A percentile compares a stretch with the other conserved stretches of the same genome.
Evolutionary conservation across 2,888 invertebrate species (phyloP).

Genomic region (Arrhopalites spinosus): DNA sequence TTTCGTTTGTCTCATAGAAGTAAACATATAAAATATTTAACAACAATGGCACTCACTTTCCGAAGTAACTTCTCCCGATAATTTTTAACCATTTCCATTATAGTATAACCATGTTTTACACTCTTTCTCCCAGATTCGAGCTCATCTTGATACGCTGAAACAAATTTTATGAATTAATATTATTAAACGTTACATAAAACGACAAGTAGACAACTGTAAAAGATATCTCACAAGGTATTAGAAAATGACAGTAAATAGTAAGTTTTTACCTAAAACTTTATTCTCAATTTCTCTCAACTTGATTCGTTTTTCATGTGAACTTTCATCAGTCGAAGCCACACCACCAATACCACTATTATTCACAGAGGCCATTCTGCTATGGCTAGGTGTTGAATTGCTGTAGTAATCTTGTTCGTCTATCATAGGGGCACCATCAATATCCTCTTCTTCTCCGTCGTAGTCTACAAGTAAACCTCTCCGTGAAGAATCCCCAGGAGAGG

Average conservation of each 20-base stretch:
- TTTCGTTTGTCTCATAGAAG: too few relatives aligned
- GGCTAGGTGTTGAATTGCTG: slow-evolving; percentile 10
- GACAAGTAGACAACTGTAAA: too few relatives aligned
- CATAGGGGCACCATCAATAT: slow-evolving; percentile 60
- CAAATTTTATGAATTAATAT: too few relatives aligned
- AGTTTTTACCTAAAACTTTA: slow-evolving; percentile 87
- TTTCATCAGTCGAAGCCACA: slow-evolving; percentile 60
- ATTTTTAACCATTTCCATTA: slow-evolving; percentile 84
- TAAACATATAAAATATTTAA: not conserved
- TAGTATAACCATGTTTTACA: slow-evolving; percentile 73
- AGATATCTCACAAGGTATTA: too few relatives aligned
- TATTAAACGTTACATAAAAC: too few relatives aligned
- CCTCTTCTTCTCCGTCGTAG: slow-evolving; percentile 61
- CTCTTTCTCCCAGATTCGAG: slow-evolving; percentile 81
- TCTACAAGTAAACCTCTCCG: slow-evolving; percentile 56
- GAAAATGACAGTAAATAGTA: too few relatives aligned
- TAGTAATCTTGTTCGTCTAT: slow-evolving; percentile 56
- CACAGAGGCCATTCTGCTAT: not conserved
- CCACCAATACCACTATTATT: not conserved
- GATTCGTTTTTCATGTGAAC: slow-evolving; percentile 72
- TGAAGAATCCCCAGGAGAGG: slow-evolving; percentile 46
- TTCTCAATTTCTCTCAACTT: slow-evolving; percentile 90
- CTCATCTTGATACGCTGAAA: slow-evolving; percentile 96
- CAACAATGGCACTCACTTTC: slow-evolving; percentile 66
- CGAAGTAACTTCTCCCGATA: slow-evolving; percentile 85